phyloP scores from a whole-genome alignment of 1,140 invertebrate genomes.

The Brachionus paranguensis region DNA sequence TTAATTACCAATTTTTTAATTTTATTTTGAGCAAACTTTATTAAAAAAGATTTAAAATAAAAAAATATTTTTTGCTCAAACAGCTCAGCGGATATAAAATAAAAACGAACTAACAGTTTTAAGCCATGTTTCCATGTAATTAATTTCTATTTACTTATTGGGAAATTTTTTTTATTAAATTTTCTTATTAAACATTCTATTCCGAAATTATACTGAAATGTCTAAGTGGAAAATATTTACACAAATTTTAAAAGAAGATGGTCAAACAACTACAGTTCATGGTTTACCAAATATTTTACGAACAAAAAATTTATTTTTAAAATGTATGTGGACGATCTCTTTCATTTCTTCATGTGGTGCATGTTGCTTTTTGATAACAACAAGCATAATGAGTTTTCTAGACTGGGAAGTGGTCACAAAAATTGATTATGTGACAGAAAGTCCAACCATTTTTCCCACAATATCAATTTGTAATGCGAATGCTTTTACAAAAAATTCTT shows the following conservation, averaged over 20 bases:
- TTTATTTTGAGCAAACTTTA: too few species aligned
- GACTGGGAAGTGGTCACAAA: constrained; percentile 2
- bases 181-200: too few species aligned
- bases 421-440: background rate
- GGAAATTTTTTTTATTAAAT: too few species aligned
- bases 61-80: too few species aligned
- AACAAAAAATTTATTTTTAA: background rate
- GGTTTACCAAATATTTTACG: background rate
- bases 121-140: too few species aligned
- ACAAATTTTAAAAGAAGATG: background rate
- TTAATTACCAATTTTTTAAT: too few species aligned
- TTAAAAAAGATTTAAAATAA: too few species aligned
- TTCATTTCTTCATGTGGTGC: background rate
- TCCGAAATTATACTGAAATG: background rate
- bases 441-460: background rate
- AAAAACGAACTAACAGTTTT: too few species aligned
- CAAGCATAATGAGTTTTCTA: background rate
- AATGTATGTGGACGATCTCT: background rate
- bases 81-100: too few species aligned
- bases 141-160: too few species aligned
- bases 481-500: background rate
- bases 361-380: background rate
- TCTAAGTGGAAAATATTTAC: background rate
- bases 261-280: background rate
- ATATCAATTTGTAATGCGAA: background rate